phyloP scores from a whole-genome alignment of 2,797 vertebrate species.

The Coilia nasus region DNA sequence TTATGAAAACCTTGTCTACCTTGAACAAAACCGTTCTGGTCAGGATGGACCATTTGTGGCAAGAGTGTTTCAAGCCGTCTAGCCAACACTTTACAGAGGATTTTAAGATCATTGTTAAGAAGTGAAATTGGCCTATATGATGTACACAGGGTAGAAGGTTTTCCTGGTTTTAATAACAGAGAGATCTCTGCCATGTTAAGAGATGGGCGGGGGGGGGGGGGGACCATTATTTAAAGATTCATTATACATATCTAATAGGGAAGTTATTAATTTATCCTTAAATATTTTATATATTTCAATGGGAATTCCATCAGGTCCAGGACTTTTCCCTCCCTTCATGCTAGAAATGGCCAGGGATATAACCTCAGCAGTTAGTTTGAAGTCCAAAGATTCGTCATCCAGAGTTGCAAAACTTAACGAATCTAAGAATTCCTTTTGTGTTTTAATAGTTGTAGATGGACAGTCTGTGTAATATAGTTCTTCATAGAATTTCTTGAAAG shows the following conservation, averaged over 20 bases:
- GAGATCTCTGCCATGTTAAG: slow-evolving; percentile 34
- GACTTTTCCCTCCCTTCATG: slow-evolving; percentile 34
- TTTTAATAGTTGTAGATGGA: too few relatives aligned
- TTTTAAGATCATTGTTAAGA: slow-evolving; percentile 42
- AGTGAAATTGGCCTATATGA: slow-evolving; percentile 39
- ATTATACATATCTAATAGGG: slow-evolving; percentile 27
- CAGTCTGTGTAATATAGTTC: too few relatives aligned
- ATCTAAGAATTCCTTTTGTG: too few relatives aligned
- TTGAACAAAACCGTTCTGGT: slow-evolving; percentile 29
- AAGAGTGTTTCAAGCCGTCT: not conserved
- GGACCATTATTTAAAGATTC: slow-evolving; percentile 26
- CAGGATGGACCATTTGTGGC: slow-evolving; percentile 15
- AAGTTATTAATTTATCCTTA: not conserved
- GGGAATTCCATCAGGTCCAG: slow-evolving; percentile 18
- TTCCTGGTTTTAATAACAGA: slow-evolving; percentile 38
- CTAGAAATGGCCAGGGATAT: not conserved
- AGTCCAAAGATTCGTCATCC: too few relatives aligned
- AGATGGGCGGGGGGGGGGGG: slow-evolving; percentile 30
- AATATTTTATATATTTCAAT: slow-evolving; percentile 38
- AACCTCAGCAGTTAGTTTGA: too few relatives aligned
- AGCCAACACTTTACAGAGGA: slow-evolving; percentile 19
- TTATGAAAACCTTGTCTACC: slow-evolving; percentile 29
- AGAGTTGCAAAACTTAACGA: too few relatives aligned
- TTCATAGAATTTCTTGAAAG: too few relatives aligned
- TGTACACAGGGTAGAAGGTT: not conserved